Evolutionary conservation across 2,888 invertebrate genomes (phyloP), one percentile per base, ranked within the genome.

Genomic region (Onthophagus sagittarius): DNA sequence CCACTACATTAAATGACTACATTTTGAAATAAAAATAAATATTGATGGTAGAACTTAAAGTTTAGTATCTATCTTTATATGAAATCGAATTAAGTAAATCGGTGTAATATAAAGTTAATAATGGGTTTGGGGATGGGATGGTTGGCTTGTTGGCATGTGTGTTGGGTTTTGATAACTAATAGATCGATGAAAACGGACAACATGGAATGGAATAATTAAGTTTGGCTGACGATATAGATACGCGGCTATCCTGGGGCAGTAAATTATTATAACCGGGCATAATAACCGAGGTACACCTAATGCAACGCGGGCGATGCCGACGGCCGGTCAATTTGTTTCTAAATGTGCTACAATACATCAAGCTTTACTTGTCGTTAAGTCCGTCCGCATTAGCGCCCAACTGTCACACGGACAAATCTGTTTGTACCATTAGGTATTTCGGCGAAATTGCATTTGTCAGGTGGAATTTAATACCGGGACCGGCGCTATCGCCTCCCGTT

Each of bases 371-470:
- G 83, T 83, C 83, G 82, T 83, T 84, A 83, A 82, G 83, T 83
- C 82, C 82, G 82, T 81, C 81, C 80, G 81, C 80, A 83, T 84
- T 84, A 84, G 81, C 80, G 80, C 78, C 79, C 77, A 79, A 80
- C 82, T 83, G 84, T 83, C 82, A 83, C 80, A 77, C 79, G 81
- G 81, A 84, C 84, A 84, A 84, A 84, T 84, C 83, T 84, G 83
- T 83, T 84, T 82, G 81, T 79, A 79, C 84, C 83, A 83, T 83
- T 84, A 82, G 83, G 81, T 83, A 83, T 83, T 82, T 83, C 83
- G 81, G 78, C 80, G 80, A 83, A 84, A 84, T 83, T 83, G 82
- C 82, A 82, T 84, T 83, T 82, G 83, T 83, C 83, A 82, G 82
- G 81, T 81, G 83, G 82, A 83, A 83, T 83, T 83, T 82, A 82